These are phyloP conservation scores for Drosophila multiciliata DNA, from an alignment of 2,888 invertebrate genomes.

Conservation along the genomic window DNA sequence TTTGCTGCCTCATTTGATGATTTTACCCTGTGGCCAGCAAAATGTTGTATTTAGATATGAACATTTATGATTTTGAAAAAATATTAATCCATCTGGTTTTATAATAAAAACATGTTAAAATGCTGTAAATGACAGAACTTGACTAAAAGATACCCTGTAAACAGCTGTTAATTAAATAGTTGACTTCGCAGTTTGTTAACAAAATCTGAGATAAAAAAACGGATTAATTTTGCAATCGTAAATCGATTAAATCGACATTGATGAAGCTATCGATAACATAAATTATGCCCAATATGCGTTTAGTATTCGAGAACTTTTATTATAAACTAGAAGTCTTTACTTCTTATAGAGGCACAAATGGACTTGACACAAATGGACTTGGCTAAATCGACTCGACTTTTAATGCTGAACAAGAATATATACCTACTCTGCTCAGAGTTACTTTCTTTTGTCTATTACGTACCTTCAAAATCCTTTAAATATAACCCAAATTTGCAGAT, in stretches of 20 bases:
- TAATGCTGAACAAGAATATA: neutral
- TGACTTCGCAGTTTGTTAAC: neutral
- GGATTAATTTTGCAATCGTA: too few relatives aligned
- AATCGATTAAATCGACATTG: too few relatives aligned
- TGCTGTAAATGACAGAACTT: neutral
- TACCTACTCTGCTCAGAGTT: neutral
- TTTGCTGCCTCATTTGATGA: slow-evolving; percentile 37
- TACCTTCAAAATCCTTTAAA: too few relatives aligned
- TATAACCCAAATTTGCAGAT: too few relatives aligned
- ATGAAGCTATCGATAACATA: neutral
- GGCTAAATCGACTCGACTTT: neutral
- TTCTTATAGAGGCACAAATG: neutral
- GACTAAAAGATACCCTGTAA: neutral
- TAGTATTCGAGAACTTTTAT: neutral
- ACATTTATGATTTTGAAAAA: neutral
- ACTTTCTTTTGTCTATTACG: neutral
- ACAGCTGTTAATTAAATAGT: neutral
- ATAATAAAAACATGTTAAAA: neutral
- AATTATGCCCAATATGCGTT: neutral
- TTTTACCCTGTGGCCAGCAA: neutral
- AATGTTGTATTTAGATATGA: neutral
- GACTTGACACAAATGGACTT: neutral
- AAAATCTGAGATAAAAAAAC: neutral
- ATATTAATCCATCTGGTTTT: neutral
- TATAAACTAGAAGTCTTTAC: neutral